Base-by-base conservation (phyloP, 2,113 vertebrate genomes). In the Edolisoma coerulescens region DNA sequence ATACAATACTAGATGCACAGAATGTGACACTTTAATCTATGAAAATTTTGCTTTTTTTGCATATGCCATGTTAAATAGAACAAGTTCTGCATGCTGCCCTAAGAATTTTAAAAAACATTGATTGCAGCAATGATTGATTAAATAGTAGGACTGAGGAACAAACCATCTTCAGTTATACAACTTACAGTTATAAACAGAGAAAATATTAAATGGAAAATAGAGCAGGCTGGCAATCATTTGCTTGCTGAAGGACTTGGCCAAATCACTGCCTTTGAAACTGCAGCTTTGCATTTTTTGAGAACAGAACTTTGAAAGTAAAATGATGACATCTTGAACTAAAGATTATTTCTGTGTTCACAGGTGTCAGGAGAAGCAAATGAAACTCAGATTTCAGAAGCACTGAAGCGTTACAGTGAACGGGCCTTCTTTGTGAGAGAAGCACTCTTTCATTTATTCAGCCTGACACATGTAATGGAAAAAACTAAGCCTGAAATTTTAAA, bases 331-430 rank as follows among this genome's bases (percentile, higher is more conserved):
- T 52, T 78, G 52, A 92, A 60, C 52, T 95, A 32, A 96, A 83
- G 67, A 30, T 90, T 27, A 35, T 96, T 94, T 89, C 21, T 94
- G 7, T 90, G 35, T 92, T 95, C 26, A 42, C 95, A 99, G 99
- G 99, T 99, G 41, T 99, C 99, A 6, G 99, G 99, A 50, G 99
- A 99, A 98, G 99, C 99, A 69, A 99, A 99, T 47, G 99, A 99
- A 97, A 99, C 97, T 32, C 99, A 99, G 97, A 99, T 99, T 97
- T 98, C 99, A 1, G 99, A 99, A 97, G 99, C 99, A 3, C 92
- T 99, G 95, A 99, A 98, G 84, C 98, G 99, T 74, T 99, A 99
- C 97, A 99, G 99, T 23, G 99, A 99, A 91, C 98, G 99, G 37
- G 99, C 99, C 22, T 99, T 99, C 89, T 99, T 99, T 96, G 99